Percentiles rank a stretch among this genome's conserved stretches.
phyloP scores from a whole-genome alignment of 2,797 vertebrate genomes.

The Spinus pinus region DNA sequence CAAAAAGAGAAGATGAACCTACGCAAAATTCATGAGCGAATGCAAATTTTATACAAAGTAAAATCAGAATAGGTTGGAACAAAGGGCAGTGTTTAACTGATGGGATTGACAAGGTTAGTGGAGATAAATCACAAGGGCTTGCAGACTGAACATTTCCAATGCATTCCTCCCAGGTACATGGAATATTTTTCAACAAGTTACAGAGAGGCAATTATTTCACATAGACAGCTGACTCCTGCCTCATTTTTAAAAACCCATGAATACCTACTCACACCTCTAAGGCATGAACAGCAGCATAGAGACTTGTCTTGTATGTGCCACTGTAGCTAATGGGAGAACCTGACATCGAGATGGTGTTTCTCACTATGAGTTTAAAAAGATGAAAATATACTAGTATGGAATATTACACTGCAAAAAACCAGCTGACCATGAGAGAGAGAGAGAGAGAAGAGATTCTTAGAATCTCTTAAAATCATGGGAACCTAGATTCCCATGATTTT shows the following conservation, averaged over 20 bases:
- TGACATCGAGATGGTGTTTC: rapidly evolving
- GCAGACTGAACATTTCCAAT: background rate
- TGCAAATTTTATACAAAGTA: background rate
- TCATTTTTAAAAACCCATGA: background rate
- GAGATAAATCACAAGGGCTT: background rate
- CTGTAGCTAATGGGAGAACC: background rate
- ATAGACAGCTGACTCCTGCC: background rate
- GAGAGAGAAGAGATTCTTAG: background rate
- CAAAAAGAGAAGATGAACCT: background rate
- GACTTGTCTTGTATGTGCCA: rapidly evolving
- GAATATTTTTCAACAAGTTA: background rate
- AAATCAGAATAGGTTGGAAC: background rate
- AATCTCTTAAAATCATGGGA: too few species aligned
- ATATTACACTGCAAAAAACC: background rate
- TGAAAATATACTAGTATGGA: background rate
- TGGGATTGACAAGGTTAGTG: background rate
- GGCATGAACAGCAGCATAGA: background rate
- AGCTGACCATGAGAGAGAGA: background rate
- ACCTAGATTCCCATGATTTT: background rate
- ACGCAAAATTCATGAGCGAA: background rate
- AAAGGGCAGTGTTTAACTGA: background rate
- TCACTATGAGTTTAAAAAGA: background rate
- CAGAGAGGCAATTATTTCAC: background rate
- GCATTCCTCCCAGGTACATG: background rate
- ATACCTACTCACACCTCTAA: background rate